phyloP scores from a whole-genome alignment of 2,797 vertebrate genomes.

The Sternarchorhynchus goeldii region DNA sequence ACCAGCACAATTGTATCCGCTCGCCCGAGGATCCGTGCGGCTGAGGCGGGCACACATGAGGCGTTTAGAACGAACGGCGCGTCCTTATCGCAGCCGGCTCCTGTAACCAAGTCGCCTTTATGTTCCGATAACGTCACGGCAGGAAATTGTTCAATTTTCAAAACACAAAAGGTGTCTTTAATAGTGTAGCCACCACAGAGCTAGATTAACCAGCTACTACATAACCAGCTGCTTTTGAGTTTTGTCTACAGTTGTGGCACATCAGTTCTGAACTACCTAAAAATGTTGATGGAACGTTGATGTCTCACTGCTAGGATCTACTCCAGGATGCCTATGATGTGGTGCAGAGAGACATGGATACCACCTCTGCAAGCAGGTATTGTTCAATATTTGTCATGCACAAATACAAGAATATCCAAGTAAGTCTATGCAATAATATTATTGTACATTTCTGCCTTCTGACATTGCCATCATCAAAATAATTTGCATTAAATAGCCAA shows the following conservation, averaged over 20 bases:
- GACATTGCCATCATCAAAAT: too few species aligned
- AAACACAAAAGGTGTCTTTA: conserved; percentile 23
- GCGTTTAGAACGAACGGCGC: neutral
- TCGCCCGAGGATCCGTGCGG: neutral
- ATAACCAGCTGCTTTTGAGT: conserved; percentile 6
- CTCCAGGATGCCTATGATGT: conserved; percentile 57
- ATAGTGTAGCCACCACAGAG: neutral
- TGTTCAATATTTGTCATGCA: neutral
- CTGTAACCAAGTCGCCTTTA: conserved; percentile 6
- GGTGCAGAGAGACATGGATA: conserved; percentile 51
- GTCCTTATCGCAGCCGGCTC: neutral
- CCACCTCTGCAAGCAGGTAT: conserved; percentile 41
- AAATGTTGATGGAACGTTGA: neutral
- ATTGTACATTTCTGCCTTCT: too few species aligned
- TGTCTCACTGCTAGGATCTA: conserved; percentile 44
- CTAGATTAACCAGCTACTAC: neutral
- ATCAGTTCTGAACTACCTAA: neutral
- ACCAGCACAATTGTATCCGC: conserved; percentile 1
- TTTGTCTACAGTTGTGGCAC: neutral
- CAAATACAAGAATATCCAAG: neutral
- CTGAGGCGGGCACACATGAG: neutral
- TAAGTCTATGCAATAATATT: neutral
- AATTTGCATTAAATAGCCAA: too few species aligned
- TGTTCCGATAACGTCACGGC: conserved; percentile 12
- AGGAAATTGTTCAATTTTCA: conserved; percentile 13